Evolutionary conservation across 2,797 vertebrate genomes (phyloP).

Genomic region (Esox lucius): DNA sequence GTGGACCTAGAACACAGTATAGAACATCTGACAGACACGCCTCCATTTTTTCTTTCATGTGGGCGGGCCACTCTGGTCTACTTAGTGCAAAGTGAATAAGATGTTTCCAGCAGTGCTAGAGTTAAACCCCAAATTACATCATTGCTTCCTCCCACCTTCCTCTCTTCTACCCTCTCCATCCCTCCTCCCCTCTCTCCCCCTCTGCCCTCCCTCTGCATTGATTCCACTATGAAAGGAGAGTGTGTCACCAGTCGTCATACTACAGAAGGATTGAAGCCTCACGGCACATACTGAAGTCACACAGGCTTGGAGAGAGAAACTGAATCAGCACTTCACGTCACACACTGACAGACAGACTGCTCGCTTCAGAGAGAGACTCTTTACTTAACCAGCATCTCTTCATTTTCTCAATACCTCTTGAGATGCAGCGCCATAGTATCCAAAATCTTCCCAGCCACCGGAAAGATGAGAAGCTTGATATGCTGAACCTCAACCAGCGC

Average conservation of each 20-base stretch:
- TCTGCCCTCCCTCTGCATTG: conserved; percentile 64
- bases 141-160: conserved; percentile 29
- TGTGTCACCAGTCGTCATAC: conserved; percentile 55
- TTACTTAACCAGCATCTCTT: conserved; percentile 10
- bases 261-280: conserved; percentile 45
- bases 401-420: background rate
- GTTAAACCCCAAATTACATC: conserved; percentile 70
- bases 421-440: conserved; percentile 64
- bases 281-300: conserved; percentile 27
- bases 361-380: conserved; percentile 27
- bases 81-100: background rate
- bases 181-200: conserved; percentile 35
- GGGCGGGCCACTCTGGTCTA: background rate
- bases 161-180: conserved; percentile 30
- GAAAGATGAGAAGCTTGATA: conserved; percentile 84
- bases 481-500: conserved; percentile 90
- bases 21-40: too few relatives aligned
- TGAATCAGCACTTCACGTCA: conserved; percentile 22
- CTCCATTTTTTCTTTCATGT: too few relatives aligned
- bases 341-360: conserved; percentile 10
- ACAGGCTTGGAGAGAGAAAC: conserved; percentile 27
- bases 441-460: conserved; percentile 40
- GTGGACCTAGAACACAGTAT: background rate
- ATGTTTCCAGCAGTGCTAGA: conserved; percentile 51
- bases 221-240: conserved; percentile 66